Percentiles rank a stretch among this genome's conserved stretches.
These are phyloP conservation scores for Echinops telfairi DNA, from an alignment of 2,113 vertebrate genomes.

Conservation along the genomic window DNA sequence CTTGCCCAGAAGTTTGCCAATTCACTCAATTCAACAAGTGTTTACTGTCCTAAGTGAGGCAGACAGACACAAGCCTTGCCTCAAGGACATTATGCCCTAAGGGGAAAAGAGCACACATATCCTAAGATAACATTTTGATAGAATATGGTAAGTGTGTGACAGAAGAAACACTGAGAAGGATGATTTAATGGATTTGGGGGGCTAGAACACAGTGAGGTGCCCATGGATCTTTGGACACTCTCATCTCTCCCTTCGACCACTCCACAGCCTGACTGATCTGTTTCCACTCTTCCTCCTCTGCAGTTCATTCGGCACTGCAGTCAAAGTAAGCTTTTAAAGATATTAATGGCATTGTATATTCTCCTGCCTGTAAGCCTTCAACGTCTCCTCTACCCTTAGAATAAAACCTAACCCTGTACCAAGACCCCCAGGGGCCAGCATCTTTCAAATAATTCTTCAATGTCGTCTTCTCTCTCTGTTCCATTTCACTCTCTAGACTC, in stretches of 20 bases:
- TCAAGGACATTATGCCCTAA: neutral
- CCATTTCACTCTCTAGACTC: neutral
- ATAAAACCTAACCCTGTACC: slow-evolving; percentile 6
- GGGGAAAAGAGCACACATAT: neutral
- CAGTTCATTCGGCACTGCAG: neutral
- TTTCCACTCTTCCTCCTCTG: neutral
- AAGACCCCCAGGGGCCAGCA: neutral
- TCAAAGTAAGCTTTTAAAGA: slow-evolving; percentile 16
- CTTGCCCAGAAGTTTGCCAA: neutral
- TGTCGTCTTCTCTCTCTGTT: neutral
- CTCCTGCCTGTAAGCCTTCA: neutral
- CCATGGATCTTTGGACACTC: neutral
- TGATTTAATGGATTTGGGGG: neutral
- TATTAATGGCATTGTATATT: neutral
- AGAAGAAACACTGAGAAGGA: neutral
- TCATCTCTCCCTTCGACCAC: neutral
- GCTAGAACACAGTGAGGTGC: neutral
- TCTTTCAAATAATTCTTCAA: neutral
- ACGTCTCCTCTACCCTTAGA: neutral
- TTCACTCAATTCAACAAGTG: neutral
- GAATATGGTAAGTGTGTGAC: neutral
- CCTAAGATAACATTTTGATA: neutral
- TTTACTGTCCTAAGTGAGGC: neutral
- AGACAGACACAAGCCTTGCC: neutral
- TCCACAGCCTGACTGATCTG: neutral